phyloP scores from a whole-genome alignment of 2,888 invertebrate genomes.

The Lapara coniferarum region DNA sequence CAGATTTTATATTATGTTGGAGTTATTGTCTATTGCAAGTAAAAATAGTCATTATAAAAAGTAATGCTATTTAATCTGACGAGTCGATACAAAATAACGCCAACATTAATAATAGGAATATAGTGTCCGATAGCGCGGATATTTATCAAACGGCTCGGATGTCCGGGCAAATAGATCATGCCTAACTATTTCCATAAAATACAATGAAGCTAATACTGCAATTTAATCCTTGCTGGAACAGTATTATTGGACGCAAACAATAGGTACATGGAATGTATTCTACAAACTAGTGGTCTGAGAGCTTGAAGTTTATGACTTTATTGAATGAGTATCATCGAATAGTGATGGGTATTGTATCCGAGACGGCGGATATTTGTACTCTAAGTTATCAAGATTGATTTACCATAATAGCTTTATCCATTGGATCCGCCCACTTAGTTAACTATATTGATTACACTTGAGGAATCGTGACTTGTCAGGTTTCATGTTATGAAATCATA shows the following conservation, averaged over 20 bases:
- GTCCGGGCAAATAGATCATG: not conserved
- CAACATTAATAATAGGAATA: not conserved
- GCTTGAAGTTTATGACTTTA: not conserved
- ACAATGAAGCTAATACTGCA: not conserved
- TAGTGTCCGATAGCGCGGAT: not conserved
- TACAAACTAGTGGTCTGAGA: not conserved
- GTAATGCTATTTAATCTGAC: too few relatives aligned
- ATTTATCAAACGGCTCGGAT: not conserved
- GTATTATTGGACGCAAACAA: not conserved
- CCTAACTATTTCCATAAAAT: not conserved
- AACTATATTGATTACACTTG: too few relatives aligned
- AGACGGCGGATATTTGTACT: not conserved
- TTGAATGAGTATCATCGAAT: not conserved
- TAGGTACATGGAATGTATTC: not conserved
- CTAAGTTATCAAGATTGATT: constrained; percentile 2
- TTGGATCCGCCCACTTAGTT: not conserved
- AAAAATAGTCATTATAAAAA: too few relatives aligned
- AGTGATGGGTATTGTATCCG: constrained; percentile 1
- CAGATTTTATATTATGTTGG: too few relatives aligned
- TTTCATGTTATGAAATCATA: too few relatives aligned
- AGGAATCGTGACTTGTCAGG: too few relatives aligned
- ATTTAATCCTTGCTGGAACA: not conserved
- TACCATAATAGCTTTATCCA: not conserved
- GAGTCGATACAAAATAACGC: not conserved
- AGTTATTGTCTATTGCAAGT: too few relatives aligned